Base-by-base conservation (phyloP, 1,140 invertebrate genomes). In the Temnothorax curvispinosus region DNA sequence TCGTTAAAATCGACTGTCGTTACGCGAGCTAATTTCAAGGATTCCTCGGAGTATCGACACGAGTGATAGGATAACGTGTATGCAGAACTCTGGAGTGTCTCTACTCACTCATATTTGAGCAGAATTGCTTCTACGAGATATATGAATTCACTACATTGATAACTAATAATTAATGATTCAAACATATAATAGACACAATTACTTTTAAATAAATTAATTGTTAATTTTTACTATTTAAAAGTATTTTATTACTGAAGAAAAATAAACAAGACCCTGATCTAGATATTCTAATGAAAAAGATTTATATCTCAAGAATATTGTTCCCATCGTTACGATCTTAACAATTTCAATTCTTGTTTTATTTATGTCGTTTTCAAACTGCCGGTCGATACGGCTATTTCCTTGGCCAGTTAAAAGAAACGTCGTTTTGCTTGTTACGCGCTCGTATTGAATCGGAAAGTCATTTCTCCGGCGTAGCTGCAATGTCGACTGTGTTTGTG, bases 41-140 rank as follows among this genome's bases (percentile, higher is more conserved):
- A 86, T 80, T 86, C 75, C 75, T 89, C 74, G 44, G 78, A 50
- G 82, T 86, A 56, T 88, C 60, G 67, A 89, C 85, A 88, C 44
- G 7, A 54, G 11, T 64, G 82, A 75, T 89, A 86, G 62, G 38
- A 52, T 81, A 88, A 56, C 54, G 60, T 88, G 64, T 74, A 69
- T 65, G 72, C 44, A 86, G 56, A 47, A 88, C 52, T 75, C 32
- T 47, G 15, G 7, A 71, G 21, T 21, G 15, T 44, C 8, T 9
- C 8, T 7, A 8, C 21, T 21, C 54, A 41, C 3, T 75, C 1
- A 44, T 21, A 44, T 85, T 69, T 50, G 5, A 85, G 9, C 15
- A 47, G 54, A 84, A 85, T 71, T 71, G 47, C 52, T 75, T 69
- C 67, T 38, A 54, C 35, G 44, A 54, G 3, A 5, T 15, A 11